phyloP scores from a whole-genome alignment of 2,888 invertebrate genomes.

The Athalia rosae region DNA sequence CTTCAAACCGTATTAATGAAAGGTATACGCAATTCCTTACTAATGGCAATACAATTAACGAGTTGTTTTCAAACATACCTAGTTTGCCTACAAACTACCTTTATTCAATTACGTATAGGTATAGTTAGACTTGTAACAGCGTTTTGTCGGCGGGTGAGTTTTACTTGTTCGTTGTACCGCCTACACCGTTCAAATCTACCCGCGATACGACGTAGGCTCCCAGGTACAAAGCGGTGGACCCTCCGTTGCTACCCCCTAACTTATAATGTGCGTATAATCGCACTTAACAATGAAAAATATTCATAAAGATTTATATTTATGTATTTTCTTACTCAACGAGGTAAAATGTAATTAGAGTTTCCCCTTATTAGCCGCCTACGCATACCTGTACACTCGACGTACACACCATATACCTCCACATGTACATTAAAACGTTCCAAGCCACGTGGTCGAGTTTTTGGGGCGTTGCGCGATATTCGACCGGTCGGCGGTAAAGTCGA shows the following conservation, averaged over 20 bases:
- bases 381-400: too few relatives aligned
- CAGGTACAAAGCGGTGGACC: too few relatives aligned
- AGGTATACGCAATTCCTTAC: background rate
- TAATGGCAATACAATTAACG: conserved; percentile 21
- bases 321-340: too few relatives aligned
- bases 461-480: conserved; percentile 21
- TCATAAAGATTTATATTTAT: too few relatives aligned
- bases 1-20: conserved; percentile 13
- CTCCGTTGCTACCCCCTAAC: too few relatives aligned
- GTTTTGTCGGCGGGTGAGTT: background rate
- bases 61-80: conserved; percentile 1
- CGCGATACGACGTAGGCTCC: too few relatives aligned
- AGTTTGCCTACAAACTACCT: background rate
- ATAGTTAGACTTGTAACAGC: background rate
- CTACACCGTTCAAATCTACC: background rate
- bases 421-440: too few relatives aligned
- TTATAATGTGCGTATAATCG: too few relatives aligned
- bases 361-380: too few relatives aligned
- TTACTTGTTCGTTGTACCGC: conserved; percentile 5
- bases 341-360: too few relatives aligned
- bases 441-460: conserved; percentile 18
- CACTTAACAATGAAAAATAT: too few relatives aligned
- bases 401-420: too few relatives aligned
- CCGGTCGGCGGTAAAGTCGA: conserved; percentile 17
- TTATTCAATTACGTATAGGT: background rate